Evolutionary conservation across 2,113 vertebrate genomes (phyloP).

Genomic region (Sorex araneus): DNA sequence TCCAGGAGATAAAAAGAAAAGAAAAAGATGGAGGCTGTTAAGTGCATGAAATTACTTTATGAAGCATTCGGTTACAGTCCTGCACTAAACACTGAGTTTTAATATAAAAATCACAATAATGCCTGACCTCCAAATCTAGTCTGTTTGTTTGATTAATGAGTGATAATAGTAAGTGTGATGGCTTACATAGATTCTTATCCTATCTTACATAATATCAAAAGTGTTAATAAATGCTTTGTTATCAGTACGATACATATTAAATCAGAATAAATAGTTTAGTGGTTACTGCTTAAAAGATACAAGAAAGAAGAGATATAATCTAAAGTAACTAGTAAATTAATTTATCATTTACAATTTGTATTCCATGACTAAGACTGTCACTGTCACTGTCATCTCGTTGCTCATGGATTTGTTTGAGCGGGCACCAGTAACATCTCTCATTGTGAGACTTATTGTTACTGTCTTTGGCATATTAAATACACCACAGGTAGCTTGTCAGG

Average conservation of each 20-base stretch:
- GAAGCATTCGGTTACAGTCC: no score
- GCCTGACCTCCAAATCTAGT: not conserved
- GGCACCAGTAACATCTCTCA: no score
- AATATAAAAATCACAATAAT: not conserved
- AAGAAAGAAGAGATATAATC: not conserved
- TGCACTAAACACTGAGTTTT: not conserved
- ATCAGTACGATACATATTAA: not conserved
- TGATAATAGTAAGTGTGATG: not conserved
- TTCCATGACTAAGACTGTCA: not conserved
- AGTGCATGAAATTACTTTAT: not conserved
- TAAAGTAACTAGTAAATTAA: not conserved
- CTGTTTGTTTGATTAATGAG: not conserved
- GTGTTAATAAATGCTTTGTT: not conserved
- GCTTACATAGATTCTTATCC: not conserved
- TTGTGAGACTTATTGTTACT: no score
- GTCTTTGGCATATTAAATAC: no score
- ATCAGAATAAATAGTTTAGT: not conserved
- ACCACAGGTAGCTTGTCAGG: no score
- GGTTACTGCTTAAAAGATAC: not conserved
- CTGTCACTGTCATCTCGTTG: no score
- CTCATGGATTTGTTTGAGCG: no score
- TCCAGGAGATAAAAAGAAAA: not conserved
- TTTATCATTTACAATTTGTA: not conserved
- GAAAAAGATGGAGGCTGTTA: not conserved
- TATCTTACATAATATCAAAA: not conserved